Percentiles rank a stretch among this genome's conserved stretches.
Conservation (phyloP, 2,797 vertebrate species). For the Tolypeutes matacus region DNA sequence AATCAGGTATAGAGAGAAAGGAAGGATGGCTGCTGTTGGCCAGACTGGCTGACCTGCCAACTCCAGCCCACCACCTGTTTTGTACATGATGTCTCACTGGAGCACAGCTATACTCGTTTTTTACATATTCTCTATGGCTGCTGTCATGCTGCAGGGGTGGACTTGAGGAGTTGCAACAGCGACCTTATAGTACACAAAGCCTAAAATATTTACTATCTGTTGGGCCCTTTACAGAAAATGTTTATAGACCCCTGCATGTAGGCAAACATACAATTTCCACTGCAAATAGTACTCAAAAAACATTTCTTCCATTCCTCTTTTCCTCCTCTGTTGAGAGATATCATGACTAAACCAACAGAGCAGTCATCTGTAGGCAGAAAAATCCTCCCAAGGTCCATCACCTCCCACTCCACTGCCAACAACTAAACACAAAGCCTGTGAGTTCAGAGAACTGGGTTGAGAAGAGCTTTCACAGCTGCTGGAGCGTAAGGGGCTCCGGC, state of each 20-base stretch:
- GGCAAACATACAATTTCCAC: background rate
- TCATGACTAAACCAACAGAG: background rate
- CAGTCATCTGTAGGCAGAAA: background rate
- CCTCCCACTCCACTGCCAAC: background rate
- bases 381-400: background rate
- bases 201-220: background rate
- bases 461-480: background rate
- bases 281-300: background rate
- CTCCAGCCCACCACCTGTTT: background rate
- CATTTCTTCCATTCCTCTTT: background rate
- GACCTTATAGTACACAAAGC: background rate
- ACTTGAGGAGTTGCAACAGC: background rate
- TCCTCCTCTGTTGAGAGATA: background rate
- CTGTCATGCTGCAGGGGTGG: background rate
- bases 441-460: background rate
- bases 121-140: background rate
- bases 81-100: conserved; percentile 41
- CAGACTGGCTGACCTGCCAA: background rate
- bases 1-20: background rate
- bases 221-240: background rate
- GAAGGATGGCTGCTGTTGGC: background rate
- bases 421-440: background rate
- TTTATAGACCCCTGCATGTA: background rate
- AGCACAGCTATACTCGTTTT: background rate
- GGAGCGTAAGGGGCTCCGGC: background rate